Evolutionary conservation across 1,140 invertebrate species (phyloP).

Genomic region (Mya arenaria): DNA sequence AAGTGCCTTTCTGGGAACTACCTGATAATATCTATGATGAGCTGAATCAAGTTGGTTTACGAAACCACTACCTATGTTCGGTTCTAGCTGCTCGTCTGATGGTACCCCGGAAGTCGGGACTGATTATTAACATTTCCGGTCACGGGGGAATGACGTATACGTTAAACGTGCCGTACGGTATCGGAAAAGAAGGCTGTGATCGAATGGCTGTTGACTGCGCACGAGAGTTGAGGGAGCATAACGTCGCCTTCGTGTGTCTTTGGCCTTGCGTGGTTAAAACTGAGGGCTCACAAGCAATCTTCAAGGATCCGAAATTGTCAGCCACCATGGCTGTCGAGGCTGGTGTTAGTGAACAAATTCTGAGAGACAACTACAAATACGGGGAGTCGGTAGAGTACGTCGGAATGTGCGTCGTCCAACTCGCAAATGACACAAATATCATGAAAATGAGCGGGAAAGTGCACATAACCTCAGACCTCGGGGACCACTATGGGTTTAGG

Average conservation of each 20-base stretch:
- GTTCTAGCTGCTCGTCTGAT: slow-evolving; percentile 81
- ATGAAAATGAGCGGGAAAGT: slow-evolving; percentile 77
- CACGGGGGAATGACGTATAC: slow-evolving; percentile 81
- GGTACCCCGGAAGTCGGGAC: slow-evolving; percentile 77
- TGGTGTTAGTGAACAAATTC: slow-evolving; percentile 17
- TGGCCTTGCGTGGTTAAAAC: slow-evolving; percentile 82
- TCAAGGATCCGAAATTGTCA: slow-evolving; percentile 33
- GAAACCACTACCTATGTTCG: slow-evolving; percentile 81
- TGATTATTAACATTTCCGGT: slow-evolving; percentile 82
- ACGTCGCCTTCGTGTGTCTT: slow-evolving; percentile 79
- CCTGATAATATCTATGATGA: slow-evolving; percentile 76
- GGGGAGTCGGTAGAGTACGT: slow-evolving; percentile 75
- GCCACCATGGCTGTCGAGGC: slow-evolving; percentile 5
- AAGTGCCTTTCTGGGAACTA: slow-evolving; percentile 79
- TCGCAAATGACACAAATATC: slow-evolving; percentile 73
- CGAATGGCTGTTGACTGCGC: slow-evolving; percentile 81
- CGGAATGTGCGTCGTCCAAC: slow-evolving; percentile 74
- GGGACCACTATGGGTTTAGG: slow-evolving; percentile 75
- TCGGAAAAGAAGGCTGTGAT: slow-evolving; percentile 81
- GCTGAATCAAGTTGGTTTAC: slow-evolving; percentile 81
- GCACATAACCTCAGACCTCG: slow-evolving; percentile 75
- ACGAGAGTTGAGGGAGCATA: slow-evolving; percentile 78
- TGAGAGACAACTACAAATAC: slow-evolving; percentile 54
- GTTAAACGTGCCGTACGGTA: slow-evolving; percentile 80
- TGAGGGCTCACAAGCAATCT: slow-evolving; percentile 62